Evolutionary conservation across 2,113 vertebrate species (phyloP).

Genomic region (Calyptomena viridis): DNA sequence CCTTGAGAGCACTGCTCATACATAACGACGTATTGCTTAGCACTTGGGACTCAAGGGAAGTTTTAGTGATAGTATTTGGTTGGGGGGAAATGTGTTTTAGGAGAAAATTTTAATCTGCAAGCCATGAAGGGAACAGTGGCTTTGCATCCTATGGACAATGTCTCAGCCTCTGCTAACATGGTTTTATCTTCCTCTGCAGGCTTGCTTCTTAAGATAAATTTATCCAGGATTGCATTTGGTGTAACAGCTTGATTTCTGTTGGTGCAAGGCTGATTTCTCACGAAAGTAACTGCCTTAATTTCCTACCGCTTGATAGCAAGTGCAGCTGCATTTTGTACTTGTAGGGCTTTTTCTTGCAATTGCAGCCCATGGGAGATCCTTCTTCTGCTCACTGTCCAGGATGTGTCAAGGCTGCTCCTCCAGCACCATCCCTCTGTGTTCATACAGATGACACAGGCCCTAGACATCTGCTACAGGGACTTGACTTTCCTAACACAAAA

Average conservation of each 20-base stretch:
- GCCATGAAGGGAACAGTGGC: conserved; percentile 1
- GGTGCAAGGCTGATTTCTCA: conserved; percentile 17
- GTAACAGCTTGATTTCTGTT: conserved; percentile 21
- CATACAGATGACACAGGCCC: too few species aligned
- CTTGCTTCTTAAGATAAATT: conserved; percentile 29
- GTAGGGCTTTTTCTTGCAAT: background rate
- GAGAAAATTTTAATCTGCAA: conserved; percentile 46
- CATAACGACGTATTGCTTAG: background rate
- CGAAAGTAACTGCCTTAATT: background rate
- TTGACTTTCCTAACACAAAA: background rate
- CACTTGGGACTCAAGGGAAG: conserved; percentile 6
- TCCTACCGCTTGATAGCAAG: background rate
- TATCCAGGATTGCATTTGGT: background rate
- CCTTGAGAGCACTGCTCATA: background rate
- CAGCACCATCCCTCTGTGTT: background rate
- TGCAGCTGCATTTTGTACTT: background rate
- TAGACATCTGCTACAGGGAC: fast-evolving
- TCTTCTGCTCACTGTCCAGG: fast-evolving
- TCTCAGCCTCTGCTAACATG: background rate
- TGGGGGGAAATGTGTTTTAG: background rate
- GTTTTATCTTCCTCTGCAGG: conserved; percentile 45
- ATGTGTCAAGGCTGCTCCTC: fast-evolving
- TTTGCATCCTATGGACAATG: conserved; percentile 1
- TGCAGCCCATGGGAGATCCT: fast-evolving
- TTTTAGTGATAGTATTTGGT: background rate